Conservation (phyloP, 2,797 vertebrate genomes). For the Gymnocypris eckloni region DNA sequence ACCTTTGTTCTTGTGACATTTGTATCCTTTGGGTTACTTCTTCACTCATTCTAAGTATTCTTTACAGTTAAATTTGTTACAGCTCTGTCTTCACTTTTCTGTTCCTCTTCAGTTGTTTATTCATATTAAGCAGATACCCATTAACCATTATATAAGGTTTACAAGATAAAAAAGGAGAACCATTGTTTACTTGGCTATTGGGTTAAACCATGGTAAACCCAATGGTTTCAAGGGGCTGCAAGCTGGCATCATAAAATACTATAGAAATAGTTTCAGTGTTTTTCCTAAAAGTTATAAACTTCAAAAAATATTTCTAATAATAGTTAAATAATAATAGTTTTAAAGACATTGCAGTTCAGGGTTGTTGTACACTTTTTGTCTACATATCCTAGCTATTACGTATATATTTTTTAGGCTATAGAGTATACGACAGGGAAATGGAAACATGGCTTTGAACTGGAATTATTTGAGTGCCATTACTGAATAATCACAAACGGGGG, state of each 20-base stretch:
- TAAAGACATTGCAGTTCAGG: not conserved
- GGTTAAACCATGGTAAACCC: not conserved
- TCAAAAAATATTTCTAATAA: not conserved
- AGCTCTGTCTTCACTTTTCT: not conserved
- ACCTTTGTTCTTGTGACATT: not conserved
- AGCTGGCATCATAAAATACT: not conserved
- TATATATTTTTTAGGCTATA: not conserved
- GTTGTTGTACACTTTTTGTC: not conserved
- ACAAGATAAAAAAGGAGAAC: not conserved
- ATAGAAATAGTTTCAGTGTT: not conserved
- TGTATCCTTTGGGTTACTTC: not conserved
- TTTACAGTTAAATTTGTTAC: not conserved
- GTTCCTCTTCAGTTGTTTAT: not conserved
- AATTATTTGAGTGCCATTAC: not conserved
- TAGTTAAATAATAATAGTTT: no score
- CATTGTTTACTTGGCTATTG: not conserved
- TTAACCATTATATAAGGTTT: not conserved
- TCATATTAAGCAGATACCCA: not conserved
- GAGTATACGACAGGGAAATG: not conserved
- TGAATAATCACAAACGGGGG: not conserved
- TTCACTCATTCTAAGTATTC: not conserved
- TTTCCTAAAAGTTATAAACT: not conserved
- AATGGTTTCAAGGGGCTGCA: not conserved
- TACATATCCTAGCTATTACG: not conserved
- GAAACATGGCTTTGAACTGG: not conserved